Conservation (phyloP, 2,888 invertebrate genomes). For the Globia sparganii region DNA sequence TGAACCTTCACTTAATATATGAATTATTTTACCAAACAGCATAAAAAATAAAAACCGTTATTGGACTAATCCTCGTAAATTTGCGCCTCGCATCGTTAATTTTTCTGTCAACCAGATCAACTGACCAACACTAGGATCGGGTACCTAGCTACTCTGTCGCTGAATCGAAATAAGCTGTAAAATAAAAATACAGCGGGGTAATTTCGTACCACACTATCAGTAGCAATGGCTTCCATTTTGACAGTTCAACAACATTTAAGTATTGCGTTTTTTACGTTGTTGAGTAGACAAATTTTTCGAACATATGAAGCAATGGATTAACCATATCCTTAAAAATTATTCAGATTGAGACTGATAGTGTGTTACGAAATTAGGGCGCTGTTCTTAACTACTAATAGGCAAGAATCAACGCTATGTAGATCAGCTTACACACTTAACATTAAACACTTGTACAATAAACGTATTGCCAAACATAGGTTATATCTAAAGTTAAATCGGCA, state of each 20-base stretch:
- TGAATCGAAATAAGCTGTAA: neutral
- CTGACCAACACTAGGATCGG: neutral
- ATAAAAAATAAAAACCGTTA: neutral
- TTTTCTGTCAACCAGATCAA: neutral
- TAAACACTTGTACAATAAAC: constrained; percentile 61
- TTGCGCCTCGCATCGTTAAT: too few species aligned
- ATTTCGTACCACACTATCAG: too few species aligned
- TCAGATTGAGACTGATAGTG: neutral
- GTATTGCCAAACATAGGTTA: constrained; percentile 69
- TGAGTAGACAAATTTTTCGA: neutral
- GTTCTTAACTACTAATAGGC: constrained; percentile 1
- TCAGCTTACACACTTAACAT: constrained; percentile 17
- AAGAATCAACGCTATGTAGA: neutral
- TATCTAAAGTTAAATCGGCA: constrained; percentile 62
- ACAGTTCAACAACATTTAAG: too few species aligned
- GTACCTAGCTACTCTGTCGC: neutral
- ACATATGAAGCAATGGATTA: neutral
- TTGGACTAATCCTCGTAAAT: neutral
- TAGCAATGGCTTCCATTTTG: neutral
- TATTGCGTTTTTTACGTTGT: too few species aligned
- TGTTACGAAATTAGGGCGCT: neutral
- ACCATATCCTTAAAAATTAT: neutral
- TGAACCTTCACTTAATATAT: neutral
- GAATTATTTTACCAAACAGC: neutral
- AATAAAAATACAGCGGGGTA: neutral